Evolutionary conservation across 2,113 vertebrate species (phyloP), one percentile per base, ranked within the genome.

Genomic region (Marcusenius ussheri): DNA sequence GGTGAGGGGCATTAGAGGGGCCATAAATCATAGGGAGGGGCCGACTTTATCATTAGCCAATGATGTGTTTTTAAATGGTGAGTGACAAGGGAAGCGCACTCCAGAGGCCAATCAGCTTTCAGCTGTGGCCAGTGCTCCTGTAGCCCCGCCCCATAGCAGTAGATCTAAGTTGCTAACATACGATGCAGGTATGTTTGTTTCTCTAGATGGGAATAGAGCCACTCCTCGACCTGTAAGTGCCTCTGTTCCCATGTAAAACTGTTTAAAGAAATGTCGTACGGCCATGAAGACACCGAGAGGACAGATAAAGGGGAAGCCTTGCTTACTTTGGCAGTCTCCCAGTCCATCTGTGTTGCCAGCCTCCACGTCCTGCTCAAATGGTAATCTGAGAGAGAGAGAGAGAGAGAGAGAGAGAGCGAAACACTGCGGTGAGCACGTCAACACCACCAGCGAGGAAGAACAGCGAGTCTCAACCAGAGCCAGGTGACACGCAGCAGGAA

Each of bases 261-360:
- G 49, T 56, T 90, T 49, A 85, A 83, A 84, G 35, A 77, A 88
- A 88, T 17, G 24, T 49, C 15, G 70, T 87, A 70, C 53, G 53
- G 89, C 90, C 88, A 90, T 70, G 92, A 93, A 91, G 89, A 92
- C 88, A 91, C 88, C 94, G 89, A 94, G 92, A 94, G 92, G 93
- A 88, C 91, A 89, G 89, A 93, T 93, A 94, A 93, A 91, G 93
- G 90, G 95, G 94, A 95, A 96, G 93, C 93, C 95, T 92, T 96
- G 97, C 98, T 99, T 98, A 99, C 98, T 99, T 97, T 99, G 98
- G 97, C 98, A 99, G 96, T 99, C 98, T 93, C 98, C 98, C 95
- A 99, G 96, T 94, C 98, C 98, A 95, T 99, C 98, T 95, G 98
- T 99, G 95, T 98, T 98, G 94, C 98, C 98, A 92, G 95, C 97